Evolutionary conservation across 2,888 invertebrate species (phyloP).

Genomic region (Amiota communis): DNA sequence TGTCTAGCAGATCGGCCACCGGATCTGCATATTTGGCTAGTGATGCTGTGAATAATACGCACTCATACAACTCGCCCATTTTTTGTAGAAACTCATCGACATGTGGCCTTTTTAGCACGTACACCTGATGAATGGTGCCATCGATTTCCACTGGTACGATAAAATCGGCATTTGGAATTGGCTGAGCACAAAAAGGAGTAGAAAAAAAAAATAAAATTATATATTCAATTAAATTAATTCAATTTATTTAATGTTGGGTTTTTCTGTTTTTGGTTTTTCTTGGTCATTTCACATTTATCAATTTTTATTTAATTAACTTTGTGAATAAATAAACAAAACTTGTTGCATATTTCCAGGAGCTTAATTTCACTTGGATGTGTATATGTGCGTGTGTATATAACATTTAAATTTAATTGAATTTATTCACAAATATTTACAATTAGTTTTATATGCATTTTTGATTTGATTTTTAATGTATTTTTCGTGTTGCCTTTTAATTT

Average conservation of each 20-base stretch:
- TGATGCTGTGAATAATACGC: slow-evolving; percentile 99
- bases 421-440: too few relatives aligned
- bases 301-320: background rate
- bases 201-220: slow-evolving; percentile 15
- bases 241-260: slow-evolving; percentile 32
- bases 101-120: slow-evolving; percentile 98
- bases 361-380: background rate
- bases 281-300: slow-evolving; percentile 26
- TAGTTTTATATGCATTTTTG: too few relatives aligned
- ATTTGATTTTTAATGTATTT: too few relatives aligned
- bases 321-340: slow-evolving; percentile 18
- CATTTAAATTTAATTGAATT: too few relatives aligned
- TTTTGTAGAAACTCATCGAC: slow-evolving; percentile 98
- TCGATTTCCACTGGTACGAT: slow-evolving; percentile 99
- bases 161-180: slow-evolving; percentile 99
- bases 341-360: slow-evolving; percentile 11
- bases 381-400: too few relatives aligned
- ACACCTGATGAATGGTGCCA: slow-evolving; percentile 98
- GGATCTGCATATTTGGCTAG: slow-evolving; percentile 99
- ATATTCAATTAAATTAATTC: slow-evolving; percentile 17
- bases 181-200: slow-evolving; percentile 79
- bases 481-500: too few relatives aligned
- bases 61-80: slow-evolving; percentile 99
- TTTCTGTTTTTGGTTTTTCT: slow-evolving; percentile 41
- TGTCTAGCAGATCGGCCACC: slow-evolving; percentile 97